phyloP scores from a whole-genome alignment of 2,888 invertebrate species.

The Metacarcinus magister region DNA sequence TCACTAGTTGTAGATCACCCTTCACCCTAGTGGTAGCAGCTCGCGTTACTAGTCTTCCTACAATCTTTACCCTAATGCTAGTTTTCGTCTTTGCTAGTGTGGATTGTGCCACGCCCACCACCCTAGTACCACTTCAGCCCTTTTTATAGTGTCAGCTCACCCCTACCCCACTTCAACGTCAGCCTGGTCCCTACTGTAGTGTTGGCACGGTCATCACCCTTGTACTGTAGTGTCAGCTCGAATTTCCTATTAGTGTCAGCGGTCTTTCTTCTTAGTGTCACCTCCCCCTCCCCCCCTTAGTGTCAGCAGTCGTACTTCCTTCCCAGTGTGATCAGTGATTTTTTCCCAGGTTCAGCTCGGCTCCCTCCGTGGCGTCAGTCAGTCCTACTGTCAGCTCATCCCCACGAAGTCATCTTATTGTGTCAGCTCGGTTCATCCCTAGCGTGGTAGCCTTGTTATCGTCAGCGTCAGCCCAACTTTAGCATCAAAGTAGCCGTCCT shows the following conservation, averaged over 20 bases:
- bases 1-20: not conserved
- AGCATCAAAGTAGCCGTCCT: not conserved
- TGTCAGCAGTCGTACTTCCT: not conserved
- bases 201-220: not conserved
- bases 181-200: too few species aligned
- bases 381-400: not conserved
- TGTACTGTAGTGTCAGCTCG: not conserved
- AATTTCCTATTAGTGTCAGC: not conserved
- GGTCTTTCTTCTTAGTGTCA: not conserved
- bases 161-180: not conserved
- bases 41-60: not conserved
- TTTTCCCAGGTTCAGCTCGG: not conserved
- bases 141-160: not conserved
- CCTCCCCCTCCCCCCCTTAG: not conserved
- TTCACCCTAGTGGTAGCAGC: not conserved
- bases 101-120: not conserved
- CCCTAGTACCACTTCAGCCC: not conserved
- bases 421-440: not conserved
- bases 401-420: not conserved
- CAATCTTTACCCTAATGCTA: not conserved
- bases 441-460: too few species aligned
- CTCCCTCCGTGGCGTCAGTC: not conserved
- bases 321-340: not conserved
- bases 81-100: not conserved
- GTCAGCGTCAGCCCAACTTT: not conserved